These are phyloP conservation scores for Hoplias malabaricus DNA, from an alignment of 2,113 vertebrate genomes.

Conservation along the genomic window DNA sequence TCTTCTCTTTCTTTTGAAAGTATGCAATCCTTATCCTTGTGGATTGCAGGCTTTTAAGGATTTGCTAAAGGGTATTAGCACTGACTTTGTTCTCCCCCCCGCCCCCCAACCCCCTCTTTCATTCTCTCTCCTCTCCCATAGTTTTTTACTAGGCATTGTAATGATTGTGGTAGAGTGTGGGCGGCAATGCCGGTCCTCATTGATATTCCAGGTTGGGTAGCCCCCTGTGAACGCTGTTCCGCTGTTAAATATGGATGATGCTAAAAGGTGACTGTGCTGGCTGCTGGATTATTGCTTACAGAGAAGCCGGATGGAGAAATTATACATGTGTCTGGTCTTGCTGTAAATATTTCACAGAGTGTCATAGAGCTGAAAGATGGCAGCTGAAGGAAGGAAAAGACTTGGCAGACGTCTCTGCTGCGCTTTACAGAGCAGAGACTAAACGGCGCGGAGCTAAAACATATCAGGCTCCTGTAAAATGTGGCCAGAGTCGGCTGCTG, in stretches of 20 bases:
- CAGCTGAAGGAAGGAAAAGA: conserved; percentile 12
- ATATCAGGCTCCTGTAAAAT: conserved; percentile 24
- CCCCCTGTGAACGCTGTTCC: conserved; percentile 7
- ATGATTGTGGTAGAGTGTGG: conserved; percentile 30
- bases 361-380: conserved; percentile 51
- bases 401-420: conserved; percentile 15
- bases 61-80: conserved; percentile 2
- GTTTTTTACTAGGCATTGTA: conserved; percentile 42
- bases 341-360: conserved; percentile 67
- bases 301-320: conserved; percentile 45
- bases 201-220: conserved; percentile 55
- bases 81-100: background rate
- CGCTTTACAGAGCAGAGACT: conserved; percentile 40
- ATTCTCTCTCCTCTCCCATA: background rate
- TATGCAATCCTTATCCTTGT: conserved; percentile 1
- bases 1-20: background rate
- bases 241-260: conserved; percentile 62
- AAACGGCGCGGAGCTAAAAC: conserved; percentile 37
- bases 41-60: conserved; percentile 2
- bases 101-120: background rate
- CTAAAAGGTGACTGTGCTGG: conserved; percentile 52
- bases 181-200: conserved; percentile 15
- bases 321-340: conserved; percentile 48
- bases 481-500: conserved; percentile 10
- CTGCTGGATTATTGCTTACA: conserved; percentile 42